A percentile compares a stretch with the other conserved stretches of the same genome.
Evolutionary conservation across 2,797 vertebrate species (phyloP).

Genomic region (Chlorospingus semifuscus): DNA sequence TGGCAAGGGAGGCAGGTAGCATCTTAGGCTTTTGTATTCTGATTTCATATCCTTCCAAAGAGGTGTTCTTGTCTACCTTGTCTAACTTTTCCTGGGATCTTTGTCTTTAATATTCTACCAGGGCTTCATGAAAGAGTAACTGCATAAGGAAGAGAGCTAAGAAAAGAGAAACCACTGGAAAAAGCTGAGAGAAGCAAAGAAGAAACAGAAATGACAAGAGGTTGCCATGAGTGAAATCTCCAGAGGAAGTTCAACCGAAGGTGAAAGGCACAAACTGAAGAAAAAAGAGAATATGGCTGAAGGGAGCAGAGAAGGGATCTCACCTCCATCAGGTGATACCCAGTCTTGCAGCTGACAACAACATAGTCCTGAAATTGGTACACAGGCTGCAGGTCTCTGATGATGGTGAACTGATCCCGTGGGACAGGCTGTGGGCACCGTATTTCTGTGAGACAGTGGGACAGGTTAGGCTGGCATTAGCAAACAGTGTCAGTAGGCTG

Average conservation of each 20-base stretch:
- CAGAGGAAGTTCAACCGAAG: neutral
- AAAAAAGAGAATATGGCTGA: neutral
- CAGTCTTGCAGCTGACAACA: conserved; percentile 70
- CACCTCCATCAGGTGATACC: conserved; percentile 77
- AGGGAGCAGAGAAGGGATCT: neutral
- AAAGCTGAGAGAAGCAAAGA: neutral
- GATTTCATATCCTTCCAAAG: neutral
- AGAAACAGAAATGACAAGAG: neutral
- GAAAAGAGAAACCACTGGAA: neutral
- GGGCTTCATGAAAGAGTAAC: neutral
- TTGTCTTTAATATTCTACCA: neutral
- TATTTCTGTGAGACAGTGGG: conserved; percentile 60
- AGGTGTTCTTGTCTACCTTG: neutral
- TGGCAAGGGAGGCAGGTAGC: neutral
- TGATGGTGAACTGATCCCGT: conserved; percentile 71
- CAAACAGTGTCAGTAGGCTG: neutral
- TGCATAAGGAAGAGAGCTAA: neutral
- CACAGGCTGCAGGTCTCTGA: conserved; percentile 66
- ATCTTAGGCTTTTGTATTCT: neutral
- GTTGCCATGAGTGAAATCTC: neutral
- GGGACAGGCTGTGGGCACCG: conserved; percentile 73
- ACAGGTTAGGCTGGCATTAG: neutral
- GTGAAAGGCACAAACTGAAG: neutral
- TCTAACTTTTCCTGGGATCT: neutral
- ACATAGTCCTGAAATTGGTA: conserved; percentile 77